A percentile compares a stretch with the other conserved stretches of the same genome.
Conservation (phyloP, 2,888 invertebrate genomes). For the Cabera pusaria region DNA sequence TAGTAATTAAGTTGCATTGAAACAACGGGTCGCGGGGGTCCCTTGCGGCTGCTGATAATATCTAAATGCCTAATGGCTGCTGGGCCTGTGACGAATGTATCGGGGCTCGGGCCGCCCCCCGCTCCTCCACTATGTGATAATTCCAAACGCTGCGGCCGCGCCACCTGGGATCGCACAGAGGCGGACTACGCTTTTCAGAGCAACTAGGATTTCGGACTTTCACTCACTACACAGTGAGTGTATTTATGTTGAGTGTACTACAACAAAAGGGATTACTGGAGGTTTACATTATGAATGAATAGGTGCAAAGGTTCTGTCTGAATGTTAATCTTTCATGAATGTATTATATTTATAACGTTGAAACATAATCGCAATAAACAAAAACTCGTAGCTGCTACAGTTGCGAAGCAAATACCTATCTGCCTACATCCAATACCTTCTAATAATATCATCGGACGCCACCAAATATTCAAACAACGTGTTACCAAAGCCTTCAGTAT, state of each 20-base stretch:
- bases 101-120: slow-evolving; percentile 53
- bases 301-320: too few relatives aligned
- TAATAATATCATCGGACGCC: neutral
- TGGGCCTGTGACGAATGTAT: slow-evolving; percentile 84
- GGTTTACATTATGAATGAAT: too few relatives aligned
- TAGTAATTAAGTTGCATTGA: slow-evolving; percentile 77
- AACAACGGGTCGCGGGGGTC: slow-evolving; percentile 76
- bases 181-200: slow-evolving; percentile 50
- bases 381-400: too few relatives aligned
- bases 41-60: slow-evolving; percentile 77
- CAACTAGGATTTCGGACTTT: too few relatives aligned
- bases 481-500: slow-evolving; percentile 16
- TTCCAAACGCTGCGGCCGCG: slow-evolving; percentile 84
- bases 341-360: too few relatives aligned
- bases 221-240: too few relatives aligned
- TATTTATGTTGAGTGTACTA: too few relatives aligned
- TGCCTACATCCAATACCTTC: neutral
- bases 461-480: slow-evolving; percentile 22
- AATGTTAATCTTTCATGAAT: too few relatives aligned
- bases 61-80: slow-evolving; percentile 85
- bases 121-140: slow-evolving; percentile 82
- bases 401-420: neutral
- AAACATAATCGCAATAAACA: too few relatives aligned
- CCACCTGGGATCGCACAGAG: slow-evolving; percentile 81
- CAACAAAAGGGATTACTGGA: too few relatives aligned